These are phyloP conservation scores for Daktulosphaira vitifoliae DNA, from an alignment of 1,140 invertebrate genomes.

Conservation along the genomic window DNA sequence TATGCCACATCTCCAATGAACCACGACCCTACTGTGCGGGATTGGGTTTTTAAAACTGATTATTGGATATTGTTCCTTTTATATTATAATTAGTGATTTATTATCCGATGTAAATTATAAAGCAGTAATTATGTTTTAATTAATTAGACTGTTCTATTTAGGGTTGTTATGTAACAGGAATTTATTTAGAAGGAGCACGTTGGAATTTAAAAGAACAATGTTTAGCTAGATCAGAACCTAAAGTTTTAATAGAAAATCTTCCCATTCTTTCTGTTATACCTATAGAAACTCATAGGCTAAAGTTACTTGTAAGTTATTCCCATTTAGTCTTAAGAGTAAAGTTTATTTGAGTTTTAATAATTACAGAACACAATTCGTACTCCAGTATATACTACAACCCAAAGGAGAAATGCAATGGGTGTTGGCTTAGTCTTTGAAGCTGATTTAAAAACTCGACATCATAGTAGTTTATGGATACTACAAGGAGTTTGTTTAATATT, in stretches of 20 bases:
- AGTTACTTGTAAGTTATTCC: conserved; percentile 42
- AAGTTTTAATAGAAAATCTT: conserved; percentile 74
- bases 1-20: no score
- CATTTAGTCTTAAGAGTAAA: background rate
- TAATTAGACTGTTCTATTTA: no score
- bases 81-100: no score
- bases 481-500: conserved; percentile 78
- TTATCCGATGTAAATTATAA: no score
- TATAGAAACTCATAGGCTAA: conserved; percentile 72
- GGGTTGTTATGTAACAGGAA: conserved; percentile 75
- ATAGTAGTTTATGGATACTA: conserved; percentile 76
- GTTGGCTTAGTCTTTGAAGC: conserved; percentile 84
- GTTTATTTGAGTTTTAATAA: no score
- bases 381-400: conserved; percentile 80
- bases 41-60: no score
- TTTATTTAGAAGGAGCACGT: conserved; percentile 83
- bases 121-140: no score
- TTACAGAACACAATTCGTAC: conserved; percentile 74
- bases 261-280: conserved; percentile 76
- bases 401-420: conserved; percentile 75
- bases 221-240: conserved; percentile 65
- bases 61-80: no score
- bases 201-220: conserved; percentile 67
- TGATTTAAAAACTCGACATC: conserved; percentile 66
- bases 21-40: no score